Evolutionary conservation across 2,797 vertebrate species (phyloP).

Genomic region (Novumbra hubbsi): DNA sequence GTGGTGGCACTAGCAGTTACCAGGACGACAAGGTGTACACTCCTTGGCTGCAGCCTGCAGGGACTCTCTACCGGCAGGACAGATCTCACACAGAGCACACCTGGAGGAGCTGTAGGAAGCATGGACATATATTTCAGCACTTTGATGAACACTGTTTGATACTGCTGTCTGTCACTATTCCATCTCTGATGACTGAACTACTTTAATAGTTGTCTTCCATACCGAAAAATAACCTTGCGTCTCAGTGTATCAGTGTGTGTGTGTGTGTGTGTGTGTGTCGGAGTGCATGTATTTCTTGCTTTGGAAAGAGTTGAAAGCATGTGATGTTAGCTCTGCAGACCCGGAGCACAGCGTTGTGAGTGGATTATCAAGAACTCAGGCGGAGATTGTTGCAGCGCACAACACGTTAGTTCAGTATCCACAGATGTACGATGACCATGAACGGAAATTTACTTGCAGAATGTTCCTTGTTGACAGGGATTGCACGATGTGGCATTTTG

Average conservation of each 20-base stretch:
- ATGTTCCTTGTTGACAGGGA: conserved; percentile 76
- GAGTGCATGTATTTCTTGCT: conserved; percentile 1
- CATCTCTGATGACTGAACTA: background rate
- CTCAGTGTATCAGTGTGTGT: background rate
- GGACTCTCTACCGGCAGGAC: conserved; percentile 78
- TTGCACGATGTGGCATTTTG: conserved; percentile 74
- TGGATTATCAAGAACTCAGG: conserved; percentile 17
- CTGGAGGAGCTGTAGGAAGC: conserved; percentile 67
- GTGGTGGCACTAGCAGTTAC: conserved; percentile 54
- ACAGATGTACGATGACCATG: background rate
- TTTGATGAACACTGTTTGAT: background rate
- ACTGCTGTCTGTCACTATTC: background rate
- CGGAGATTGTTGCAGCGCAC: conserved; percentile 13
- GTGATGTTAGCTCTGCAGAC: conserved; percentile 55
- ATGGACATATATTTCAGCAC: background rate
- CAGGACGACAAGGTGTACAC: conserved; percentile 78
- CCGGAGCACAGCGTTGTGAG: conserved; percentile 28
- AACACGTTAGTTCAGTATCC: conserved; percentile 16
- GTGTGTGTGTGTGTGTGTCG: conserved; percentile 7
- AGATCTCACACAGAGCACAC: conserved; percentile 72
- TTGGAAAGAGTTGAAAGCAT: conserved; percentile 49
- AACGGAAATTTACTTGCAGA: conserved; percentile 82
- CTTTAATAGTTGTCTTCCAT: background rate
- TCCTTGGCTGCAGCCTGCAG: conserved; percentile 61
- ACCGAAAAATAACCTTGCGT: background rate